A percentile compares a stretch with the other conserved stretches of the same genome.
Conservation (phyloP, 2,888 invertebrate species). For the Dromius quadrimaculatus region DNA sequence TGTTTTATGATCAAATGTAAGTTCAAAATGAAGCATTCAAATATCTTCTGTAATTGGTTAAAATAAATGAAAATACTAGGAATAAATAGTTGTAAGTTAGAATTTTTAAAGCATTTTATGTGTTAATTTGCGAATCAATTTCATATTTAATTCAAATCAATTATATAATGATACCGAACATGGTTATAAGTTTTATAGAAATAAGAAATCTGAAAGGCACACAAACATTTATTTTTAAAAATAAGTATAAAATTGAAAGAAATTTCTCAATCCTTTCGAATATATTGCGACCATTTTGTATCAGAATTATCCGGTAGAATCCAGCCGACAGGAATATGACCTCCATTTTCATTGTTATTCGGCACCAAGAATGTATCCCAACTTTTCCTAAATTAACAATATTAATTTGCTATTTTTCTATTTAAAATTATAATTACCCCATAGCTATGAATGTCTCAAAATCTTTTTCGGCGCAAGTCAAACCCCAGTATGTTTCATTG, state of each 20-base stretch:
- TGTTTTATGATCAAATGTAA: not conserved
- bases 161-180: too few relatives aligned
- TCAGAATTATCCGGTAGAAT: conserved; percentile 69
- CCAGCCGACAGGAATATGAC: conserved; percentile 79
- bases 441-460: conserved; percentile 67
- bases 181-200: not conserved
- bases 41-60: too few relatives aligned
- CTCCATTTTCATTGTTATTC: conserved; percentile 67
- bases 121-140: too few relatives aligned
- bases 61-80: too few relatives aligned
- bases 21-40: not conserved
- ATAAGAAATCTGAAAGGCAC: conserved; percentile 35
- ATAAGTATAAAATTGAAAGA: conserved; percentile 44
- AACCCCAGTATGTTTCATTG: conserved; percentile 62
- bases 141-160: too few relatives aligned
- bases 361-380: conserved; percentile 70
- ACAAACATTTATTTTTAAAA: conserved; percentile 49
- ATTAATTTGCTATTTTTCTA: conserved; percentile 40
- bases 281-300: conserved; percentile 36
- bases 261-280: conserved; percentile 39
- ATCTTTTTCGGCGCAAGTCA: conserved; percentile 65
- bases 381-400: conserved; percentile 62
- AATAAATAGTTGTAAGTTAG: too few relatives aligned
- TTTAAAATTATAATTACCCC: conserved; percentile 62
- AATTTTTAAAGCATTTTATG: too few relatives aligned